Conservation (phyloP, 2,888 invertebrate genomes). For the Hofmannophila pseudospretella region DNA sequence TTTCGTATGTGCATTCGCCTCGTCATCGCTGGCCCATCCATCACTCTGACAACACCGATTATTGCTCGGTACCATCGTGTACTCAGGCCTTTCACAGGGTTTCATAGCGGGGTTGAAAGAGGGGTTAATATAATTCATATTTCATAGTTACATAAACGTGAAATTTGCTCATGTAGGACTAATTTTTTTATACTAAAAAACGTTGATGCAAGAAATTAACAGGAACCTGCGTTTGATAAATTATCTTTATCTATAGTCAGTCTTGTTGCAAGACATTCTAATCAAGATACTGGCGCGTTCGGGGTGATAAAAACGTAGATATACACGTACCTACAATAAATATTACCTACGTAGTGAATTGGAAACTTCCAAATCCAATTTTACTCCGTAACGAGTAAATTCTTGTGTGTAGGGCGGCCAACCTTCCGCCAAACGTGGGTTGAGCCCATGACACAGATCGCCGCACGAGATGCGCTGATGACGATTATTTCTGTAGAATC, state of each 20-base stretch:
- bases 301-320: too few relatives aligned
- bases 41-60: conserved; percentile 63
- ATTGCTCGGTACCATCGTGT: conserved; percentile 49
- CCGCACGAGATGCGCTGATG: conserved; percentile 52
- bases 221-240: background rate
- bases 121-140: conserved; percentile 6
- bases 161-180: too few relatives aligned
- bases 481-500: conserved; percentile 63
- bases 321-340: too few relatives aligned
- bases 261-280: too few relatives aligned
- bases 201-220: too few relatives aligned
- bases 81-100: conserved; percentile 23
- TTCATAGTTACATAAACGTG: too few relatives aligned
- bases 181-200: too few relatives aligned
- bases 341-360: too few relatives aligned
- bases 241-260: too few relatives aligned
- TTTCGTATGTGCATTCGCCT: conserved; percentile 2
- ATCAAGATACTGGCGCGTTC: too few relatives aligned
- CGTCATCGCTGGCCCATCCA: conserved; percentile 60
- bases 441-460: conserved; percentile 71
- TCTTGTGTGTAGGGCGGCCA: conserved; percentile 46
- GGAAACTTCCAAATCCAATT: too few relatives aligned
- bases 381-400: background rate
- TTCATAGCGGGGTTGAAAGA: conserved; percentile 1
- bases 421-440: conserved; percentile 69